phyloP scores from a whole-genome alignment of 2,113 vertebrate species.

The human (Homo sapiens) region GRCh38 chr11:95901001-95901500 shows the following conservation, averaged over 20 bases:
- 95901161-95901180: not conserved
- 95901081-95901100: not conserved
- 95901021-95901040: not conserved
- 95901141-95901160: not conserved
- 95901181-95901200: not conserved
- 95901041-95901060: not conserved
- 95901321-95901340: not conserved
- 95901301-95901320: not conserved
- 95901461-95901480: not conserved
- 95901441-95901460: not conserved
- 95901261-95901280: not conserved
- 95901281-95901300: not conserved
- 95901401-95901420: not conserved
- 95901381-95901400: not conserved
- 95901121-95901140: not conserved
- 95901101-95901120: not conserved
- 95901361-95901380: not conserved
- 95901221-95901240: not conserved
- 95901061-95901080: not conserved
- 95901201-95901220: not conserved
- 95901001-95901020: not conserved
- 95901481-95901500: not conserved
- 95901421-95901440: not conserved
- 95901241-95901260: not conserved
- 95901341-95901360: not conserved